Conservation (phyloP, 2,797 vertebrate species). For the Betta splendens region DNA sequence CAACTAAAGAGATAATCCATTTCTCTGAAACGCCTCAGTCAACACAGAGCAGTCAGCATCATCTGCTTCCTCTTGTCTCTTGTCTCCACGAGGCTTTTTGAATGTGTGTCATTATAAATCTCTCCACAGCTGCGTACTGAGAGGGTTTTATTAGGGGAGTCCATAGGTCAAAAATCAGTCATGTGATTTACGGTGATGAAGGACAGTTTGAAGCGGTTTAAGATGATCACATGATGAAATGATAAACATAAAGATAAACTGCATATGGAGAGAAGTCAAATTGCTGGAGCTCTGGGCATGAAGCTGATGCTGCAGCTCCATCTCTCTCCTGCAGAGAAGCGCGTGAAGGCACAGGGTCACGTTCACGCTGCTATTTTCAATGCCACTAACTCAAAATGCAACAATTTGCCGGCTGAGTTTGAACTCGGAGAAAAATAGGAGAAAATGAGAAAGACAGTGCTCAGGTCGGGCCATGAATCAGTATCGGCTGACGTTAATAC, state of each 20-base stretch:
- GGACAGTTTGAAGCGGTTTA: neutral
- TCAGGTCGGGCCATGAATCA: slow-evolving; percentile 38
- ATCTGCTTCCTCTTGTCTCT: slow-evolving; percentile 52
- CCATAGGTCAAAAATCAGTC: slow-evolving; percentile 2
- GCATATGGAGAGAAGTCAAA: slow-evolving; percentile 20
- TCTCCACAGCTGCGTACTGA: slow-evolving; percentile 25
- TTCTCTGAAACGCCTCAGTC: slow-evolving; percentile 62
- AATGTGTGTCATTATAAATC: slow-evolving; percentile 17
- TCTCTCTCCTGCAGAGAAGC: slow-evolving; percentile 21
- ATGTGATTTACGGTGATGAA: slow-evolving; percentile 13
- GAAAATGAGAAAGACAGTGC: too few relatives aligned
- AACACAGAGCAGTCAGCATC: slow-evolving; percentile 56
- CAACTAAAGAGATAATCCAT: slow-evolving; percentile 67
- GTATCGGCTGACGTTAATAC: slow-evolving; percentile 28
- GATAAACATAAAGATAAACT: too few relatives aligned
- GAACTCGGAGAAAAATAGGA: too few relatives aligned
- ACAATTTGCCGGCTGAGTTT: slow-evolving; percentile 20
- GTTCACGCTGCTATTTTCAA: slow-evolving; percentile 33
- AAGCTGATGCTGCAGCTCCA: slow-evolving; percentile 28
- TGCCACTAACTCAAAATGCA: slow-evolving; percentile 30
- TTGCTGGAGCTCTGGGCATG: slow-evolving; percentile 17
- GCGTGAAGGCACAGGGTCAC: slow-evolving; percentile 29
- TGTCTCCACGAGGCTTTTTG: slow-evolving; percentile 32
- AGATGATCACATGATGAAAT: too few relatives aligned
- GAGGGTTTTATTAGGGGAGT: neutral